Base-by-base conservation (phyloP, 2,113 vertebrate genomes). In the Neotoma lepida region DNA sequence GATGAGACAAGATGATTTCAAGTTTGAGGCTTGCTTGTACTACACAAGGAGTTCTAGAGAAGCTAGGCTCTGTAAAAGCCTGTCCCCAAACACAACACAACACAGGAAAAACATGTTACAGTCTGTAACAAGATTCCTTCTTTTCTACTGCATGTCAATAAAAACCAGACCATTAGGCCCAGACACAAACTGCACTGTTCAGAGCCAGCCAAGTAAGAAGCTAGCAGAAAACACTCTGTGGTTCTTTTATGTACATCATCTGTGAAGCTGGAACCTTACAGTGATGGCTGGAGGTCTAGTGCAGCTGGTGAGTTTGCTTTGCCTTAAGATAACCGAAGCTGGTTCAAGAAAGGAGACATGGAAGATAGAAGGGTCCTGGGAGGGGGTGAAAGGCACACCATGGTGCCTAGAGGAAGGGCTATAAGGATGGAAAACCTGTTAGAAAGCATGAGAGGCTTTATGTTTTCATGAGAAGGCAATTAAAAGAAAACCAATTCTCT, bases 131-230 rank as follows among this genome's bases (percentile, higher is more conserved):
- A 96, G 88, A 96, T 80, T 73, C 90, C 85, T 94, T 85, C 0
- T 88, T 51, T 96, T 96, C 89, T 86, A 70, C 2, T 51, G 86
- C 70, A 81, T 92, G 89, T 78, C 90, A 97, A 95, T 89, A 97
- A 95, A 96, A 90, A 93, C 97, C 63, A 96, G 95, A 93, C 64
- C 84, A 93, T 96, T 94, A 96, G 93, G 49, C 68, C 66, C 95
- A 93, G 91, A 17, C 93, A 73, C 89, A 95, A 96, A 88, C 4
- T 73, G 10, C n/a, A 64, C 80, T 95, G 66, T 91, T 96, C 54
- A 96, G 89, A 96, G 88, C 44, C 94, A 88, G 85, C 71, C 92
- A 71, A 66, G 90, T 81, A 97, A 96, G 82, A 41, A 66, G 0
- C 1, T 35, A 41, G 49, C 93, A 49, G 73, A 91, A 51, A 87